Percentiles rank a stretch among this genome's conserved stretches.
phyloP scores from a whole-genome alignment of 1,140 invertebrate genomes.

The Pogonomyrmex barbatus region DNA sequence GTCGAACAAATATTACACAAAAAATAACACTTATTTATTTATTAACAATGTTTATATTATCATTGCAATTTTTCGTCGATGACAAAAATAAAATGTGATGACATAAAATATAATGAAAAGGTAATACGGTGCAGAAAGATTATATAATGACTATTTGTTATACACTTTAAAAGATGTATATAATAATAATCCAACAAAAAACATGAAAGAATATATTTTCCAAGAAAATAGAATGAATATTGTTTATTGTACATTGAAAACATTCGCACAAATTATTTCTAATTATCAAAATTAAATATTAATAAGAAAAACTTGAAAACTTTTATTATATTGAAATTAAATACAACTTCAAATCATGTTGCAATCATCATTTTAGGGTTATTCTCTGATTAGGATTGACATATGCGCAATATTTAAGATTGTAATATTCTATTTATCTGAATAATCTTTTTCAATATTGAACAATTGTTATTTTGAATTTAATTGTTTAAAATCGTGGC shows the following conservation, averaged over 20 bases:
- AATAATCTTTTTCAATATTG: not conserved
- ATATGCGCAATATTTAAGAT: not conserved
- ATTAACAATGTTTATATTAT: not conserved
- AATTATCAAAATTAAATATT: slow-evolving; percentile 4
- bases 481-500: not conserved
- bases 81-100: not conserved
- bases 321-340: not conserved
- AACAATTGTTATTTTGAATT: not conserved
- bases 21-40: not conserved
- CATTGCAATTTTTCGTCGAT: too few relatives aligned
- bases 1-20: not conserved
- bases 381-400: not conserved
- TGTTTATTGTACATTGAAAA: not conserved
- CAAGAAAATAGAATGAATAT: not conserved
- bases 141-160: not conserved
- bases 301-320: not conserved
- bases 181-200: not conserved
- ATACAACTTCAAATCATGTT: not conserved
- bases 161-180: not conserved
- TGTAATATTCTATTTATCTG: not conserved
- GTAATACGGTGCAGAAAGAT: not conserved
- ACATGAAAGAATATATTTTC: not conserved
- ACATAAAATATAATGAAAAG: not conserved
- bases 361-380: not conserved
- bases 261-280: not conserved